A percentile compares a stretch with the other conserved stretches of the same genome.
Evolutionary conservation across 2,113 vertebrate genomes (phyloP).

Genomic region (Syrmaticus mikado): DNA sequence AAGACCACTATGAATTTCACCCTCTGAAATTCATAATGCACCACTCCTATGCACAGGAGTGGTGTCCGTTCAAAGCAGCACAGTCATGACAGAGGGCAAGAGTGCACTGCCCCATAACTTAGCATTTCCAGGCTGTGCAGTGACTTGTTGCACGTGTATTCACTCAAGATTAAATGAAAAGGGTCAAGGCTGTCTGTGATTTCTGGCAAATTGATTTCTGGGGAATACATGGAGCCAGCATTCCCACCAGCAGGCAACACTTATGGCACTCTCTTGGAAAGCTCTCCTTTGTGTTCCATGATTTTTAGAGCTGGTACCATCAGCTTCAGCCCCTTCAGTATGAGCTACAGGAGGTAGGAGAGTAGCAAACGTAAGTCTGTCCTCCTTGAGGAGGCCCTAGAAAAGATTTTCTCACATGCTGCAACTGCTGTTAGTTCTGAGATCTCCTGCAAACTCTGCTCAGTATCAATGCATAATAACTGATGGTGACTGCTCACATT

Average conservation of each 20-base stretch:
- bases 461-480: neutral
- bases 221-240: neutral
- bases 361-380: neutral
- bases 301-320: neutral
- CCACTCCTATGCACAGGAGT: neutral
- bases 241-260: neutral
- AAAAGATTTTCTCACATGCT: neutral
- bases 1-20: neutral
- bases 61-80: neutral
- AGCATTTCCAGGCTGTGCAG: neutral
- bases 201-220: neutral
- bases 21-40: neutral
- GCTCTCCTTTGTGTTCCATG: neutral
- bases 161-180: neutral
- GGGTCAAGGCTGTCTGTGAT: neutral
- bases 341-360: neutral
- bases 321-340: neutral
- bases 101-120: fast-evolving
- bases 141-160: neutral
- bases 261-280: neutral
- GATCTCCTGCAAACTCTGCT: neutral
- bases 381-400: neutral
- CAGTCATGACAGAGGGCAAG: neutral
- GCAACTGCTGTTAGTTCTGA: neutral
- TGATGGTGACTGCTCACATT: neutral